Evolutionary conservation across 1,140 invertebrate species (phyloP), one percentile per base, ranked within the genome.

Genomic region (Psilanteris sp.): DNA sequence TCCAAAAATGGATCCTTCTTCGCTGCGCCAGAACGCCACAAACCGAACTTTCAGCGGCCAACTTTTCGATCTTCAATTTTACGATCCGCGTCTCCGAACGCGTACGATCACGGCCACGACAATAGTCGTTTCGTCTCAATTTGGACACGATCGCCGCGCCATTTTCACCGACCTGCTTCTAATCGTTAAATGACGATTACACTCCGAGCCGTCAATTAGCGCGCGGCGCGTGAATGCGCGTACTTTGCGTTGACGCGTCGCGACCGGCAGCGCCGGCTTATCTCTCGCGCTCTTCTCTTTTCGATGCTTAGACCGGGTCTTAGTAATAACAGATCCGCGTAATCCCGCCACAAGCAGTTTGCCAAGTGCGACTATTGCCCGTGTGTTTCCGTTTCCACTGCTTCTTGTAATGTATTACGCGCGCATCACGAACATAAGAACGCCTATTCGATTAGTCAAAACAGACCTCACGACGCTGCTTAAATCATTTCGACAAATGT

Each of bases 251-350:
- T 32, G 54, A 43, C 27, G 54, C 11, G 5, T 29, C 16, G 27
- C 16, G 18, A 20, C 5, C 7, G 26, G 27, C 10, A 31, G 43
- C 15, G 16, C 20, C 24, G 61, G 20, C 37, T 54, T 44, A 54
- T 50, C 37, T 39, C 22, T 39, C 24, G 10, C 27, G 31, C 15
- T 41, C 43, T 41, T 66, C 61, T 66, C 48, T 66, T 66, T 50
- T 66, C 27, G 36, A 18, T 36, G 37, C 37, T 54, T 54, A 54
- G 48, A 39, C 48, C 29, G 16, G 22, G 61, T 36, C 48, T 66
- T 66, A 66, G 61, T 39, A 66, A 54, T 54, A 66, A 66, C 46
- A 66, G 37, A 54, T 41, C 59, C 59, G 13, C 44, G 37, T 64
- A 64, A 64, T 64, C 59, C 59, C 36, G 11, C 10, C 46, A 26